Evolutionary conservation across 2,888 invertebrate species (phyloP).

Genomic region (Trachelus troglodyta): DNA sequence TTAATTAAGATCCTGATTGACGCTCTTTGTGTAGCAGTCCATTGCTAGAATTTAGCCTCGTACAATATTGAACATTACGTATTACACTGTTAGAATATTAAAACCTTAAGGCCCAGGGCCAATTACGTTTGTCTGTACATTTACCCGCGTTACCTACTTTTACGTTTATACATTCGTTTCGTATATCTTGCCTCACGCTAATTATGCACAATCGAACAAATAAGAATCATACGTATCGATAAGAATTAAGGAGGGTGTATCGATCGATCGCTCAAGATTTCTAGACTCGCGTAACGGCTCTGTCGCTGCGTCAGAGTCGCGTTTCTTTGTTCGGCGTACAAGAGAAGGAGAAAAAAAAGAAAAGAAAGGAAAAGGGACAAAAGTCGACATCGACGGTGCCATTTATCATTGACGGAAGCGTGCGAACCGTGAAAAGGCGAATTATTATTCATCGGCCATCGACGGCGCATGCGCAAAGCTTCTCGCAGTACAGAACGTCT

Average conservation of each 20-base stretch:
- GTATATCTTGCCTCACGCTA: not conserved
- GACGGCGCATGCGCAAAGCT: not conserved
- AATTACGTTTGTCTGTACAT: not conserved
- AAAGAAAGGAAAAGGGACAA: not conserved
- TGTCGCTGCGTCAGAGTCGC: not conserved
- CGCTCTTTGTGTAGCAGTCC: conserved; percentile 3
- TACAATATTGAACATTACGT: not conserved
- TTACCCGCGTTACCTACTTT: not conserved
- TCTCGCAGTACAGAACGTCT: not conserved
- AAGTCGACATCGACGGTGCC: not conserved
- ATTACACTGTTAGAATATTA: not conserved
- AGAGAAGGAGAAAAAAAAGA: not conserved
- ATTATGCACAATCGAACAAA: not conserved
- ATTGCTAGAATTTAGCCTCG: not conserved
- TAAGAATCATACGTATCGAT: not conserved
- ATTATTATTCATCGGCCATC: conserved; percentile 3
- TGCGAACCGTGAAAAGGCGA: conserved; percentile 4
- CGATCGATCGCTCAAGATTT: not conserved
- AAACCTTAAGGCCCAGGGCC: not conserved
- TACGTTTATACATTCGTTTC: not conserved
- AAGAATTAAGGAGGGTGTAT: not conserved
- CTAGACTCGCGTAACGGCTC: not conserved
- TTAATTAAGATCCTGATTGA: conserved; percentile 3
- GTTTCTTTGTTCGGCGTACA: not conserved
- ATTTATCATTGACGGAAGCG: conserved; percentile 8